phyloP scores from a whole-genome alignment of 2,113 vertebrate genomes.

The Galbula dea region DNA sequence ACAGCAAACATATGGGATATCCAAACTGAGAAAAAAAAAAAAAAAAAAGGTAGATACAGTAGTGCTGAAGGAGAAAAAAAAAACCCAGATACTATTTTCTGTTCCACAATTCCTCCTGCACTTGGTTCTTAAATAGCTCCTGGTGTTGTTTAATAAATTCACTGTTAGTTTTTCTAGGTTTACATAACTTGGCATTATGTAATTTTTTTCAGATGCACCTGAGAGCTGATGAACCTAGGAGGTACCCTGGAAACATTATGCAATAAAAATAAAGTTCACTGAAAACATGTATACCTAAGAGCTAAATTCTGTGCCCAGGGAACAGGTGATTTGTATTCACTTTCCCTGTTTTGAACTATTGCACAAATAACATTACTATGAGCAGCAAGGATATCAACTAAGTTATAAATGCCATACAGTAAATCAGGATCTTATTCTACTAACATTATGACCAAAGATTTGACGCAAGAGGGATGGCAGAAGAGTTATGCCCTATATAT shows the following conservation, averaged over 20 bases:
- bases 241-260: neutral
- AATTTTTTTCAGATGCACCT: neutral
- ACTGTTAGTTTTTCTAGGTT: neutral
- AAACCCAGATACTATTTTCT: neutral
- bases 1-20: neutral
- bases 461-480: accelerated
- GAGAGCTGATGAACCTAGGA: neutral
- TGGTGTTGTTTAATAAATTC: slow-evolving; percentile 1
- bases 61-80: neutral
- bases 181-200: neutral
- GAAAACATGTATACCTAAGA: neutral
- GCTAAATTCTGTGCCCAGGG: neutral
- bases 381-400: neutral
- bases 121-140: slow-evolving; percentile 24
- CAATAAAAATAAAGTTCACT: neutral
- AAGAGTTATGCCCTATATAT: neutral
- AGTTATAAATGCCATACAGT: neutral
- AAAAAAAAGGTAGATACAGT: neutral
- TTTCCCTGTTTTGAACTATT: neutral
- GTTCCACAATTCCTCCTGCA: neutral
- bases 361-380: neutral
- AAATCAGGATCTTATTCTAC: neutral
- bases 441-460: neutral
- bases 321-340: neutral
- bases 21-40: neutral